Conservation (phyloP, 2,888 invertebrate species). For the Trachelus troglodyta region DNA sequence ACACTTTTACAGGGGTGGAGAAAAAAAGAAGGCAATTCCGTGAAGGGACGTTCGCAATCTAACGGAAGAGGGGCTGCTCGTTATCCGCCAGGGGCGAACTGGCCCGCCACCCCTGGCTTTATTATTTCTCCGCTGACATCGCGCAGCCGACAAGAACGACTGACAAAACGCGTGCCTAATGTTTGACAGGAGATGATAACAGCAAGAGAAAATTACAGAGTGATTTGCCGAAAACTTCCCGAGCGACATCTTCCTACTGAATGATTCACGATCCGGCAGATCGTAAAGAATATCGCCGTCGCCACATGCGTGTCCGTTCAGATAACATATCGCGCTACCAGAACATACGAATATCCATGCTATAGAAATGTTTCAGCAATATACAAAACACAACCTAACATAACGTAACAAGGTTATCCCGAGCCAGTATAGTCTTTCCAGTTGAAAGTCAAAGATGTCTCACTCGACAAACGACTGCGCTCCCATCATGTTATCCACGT, state of each 20-base stretch:
- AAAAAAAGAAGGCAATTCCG: neutral
- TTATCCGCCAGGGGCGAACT: neutral
- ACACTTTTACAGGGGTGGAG: neutral
- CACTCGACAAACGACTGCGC: constrained; percentile 3
- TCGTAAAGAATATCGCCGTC: neutral
- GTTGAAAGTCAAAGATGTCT: neutral
- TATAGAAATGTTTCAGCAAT: neutral
- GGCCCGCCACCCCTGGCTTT: neutral
- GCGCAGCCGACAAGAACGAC: neutral
- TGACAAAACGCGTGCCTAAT: neutral
- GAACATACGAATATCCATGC: neutral
- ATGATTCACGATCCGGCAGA: neutral
- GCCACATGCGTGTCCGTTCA: neutral
- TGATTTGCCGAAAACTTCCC: neutral
- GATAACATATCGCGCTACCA: neutral
- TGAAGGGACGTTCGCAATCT: neutral
- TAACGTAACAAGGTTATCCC: neutral
- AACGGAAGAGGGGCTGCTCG: neutral
- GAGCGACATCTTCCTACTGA: neutral
- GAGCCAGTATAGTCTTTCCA: neutral
- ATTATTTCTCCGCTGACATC: neutral
- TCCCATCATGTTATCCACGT: constrained; percentile 39
- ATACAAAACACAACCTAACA: neutral
- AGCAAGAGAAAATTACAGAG: neutral
- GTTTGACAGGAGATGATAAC: neutral